Percentiles rank a stretch among this genome's conserved stretches.
Evolutionary conservation across 2,113 vertebrate genomes (phyloP).

Genomic region (Elgaria multicarinata): DNA sequence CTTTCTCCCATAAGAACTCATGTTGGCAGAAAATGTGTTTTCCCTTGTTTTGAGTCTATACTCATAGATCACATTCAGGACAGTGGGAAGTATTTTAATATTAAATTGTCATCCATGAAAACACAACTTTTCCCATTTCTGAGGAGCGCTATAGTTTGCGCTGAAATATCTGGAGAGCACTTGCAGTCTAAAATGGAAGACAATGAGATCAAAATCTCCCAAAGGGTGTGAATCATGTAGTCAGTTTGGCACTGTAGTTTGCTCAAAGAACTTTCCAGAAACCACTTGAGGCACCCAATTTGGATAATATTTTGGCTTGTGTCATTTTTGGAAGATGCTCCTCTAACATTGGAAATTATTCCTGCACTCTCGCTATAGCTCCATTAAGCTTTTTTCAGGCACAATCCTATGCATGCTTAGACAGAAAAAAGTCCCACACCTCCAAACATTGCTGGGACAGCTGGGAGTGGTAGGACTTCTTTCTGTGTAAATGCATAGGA

Average conservation of each 20-base stretch:
- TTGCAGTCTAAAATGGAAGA: neutral
- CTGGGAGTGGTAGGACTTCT: too few species aligned
- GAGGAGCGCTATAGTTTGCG: neutral
- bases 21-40: neutral
- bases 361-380: too few species aligned
- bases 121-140: neutral
- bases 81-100: neutral
- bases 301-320: neutral
- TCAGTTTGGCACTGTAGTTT: neutral
- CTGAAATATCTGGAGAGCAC: neutral
- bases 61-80: neutral
- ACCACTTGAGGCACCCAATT: neutral
- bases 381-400: too few species aligned
- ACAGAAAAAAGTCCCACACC: too few species aligned
- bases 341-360: neutral
- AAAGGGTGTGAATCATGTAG: neutral
- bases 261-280: neutral
- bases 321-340: neutral
- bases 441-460: too few species aligned
- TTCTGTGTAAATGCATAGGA: neutral
- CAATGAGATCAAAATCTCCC: neutral
- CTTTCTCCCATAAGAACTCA: neutral
- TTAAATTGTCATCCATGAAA: too few species aligned
- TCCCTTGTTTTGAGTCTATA: neutral
- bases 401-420: too few species aligned